These are phyloP conservation scores for Tigriopus californicus DNA, from an alignment of 2,888 invertebrate genomes.

Conservation along the genomic window DNA sequence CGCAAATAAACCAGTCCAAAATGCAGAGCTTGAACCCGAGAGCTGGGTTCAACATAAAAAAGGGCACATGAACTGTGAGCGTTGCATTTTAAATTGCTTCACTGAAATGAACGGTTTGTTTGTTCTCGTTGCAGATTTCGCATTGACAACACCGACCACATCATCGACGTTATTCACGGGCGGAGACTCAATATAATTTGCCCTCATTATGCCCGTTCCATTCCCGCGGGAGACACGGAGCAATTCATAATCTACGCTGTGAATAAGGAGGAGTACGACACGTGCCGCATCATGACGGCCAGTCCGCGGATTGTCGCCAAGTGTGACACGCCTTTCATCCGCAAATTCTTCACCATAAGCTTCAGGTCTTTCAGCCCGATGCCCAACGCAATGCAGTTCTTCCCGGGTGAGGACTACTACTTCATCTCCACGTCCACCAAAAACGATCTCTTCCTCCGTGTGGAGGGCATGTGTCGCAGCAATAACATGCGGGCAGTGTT, in stretches of 20 bases:
- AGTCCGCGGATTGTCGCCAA: conserved; percentile 82
- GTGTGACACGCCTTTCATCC: conserved; percentile 82
- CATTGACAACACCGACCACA: conserved; percentile 92
- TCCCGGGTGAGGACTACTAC: conserved; percentile 83
- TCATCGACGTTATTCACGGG: conserved; percentile 85
- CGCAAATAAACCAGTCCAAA: too few relatives aligned
- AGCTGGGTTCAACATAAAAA: too few relatives aligned
- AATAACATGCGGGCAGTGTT: conserved; percentile 92
- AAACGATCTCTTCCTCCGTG: conserved; percentile 38
- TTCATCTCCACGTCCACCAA: conserved; percentile 39
- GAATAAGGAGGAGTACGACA: conserved; percentile 84
- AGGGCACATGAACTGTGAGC: too few relatives aligned
- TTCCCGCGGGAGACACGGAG: conserved; percentile 46
- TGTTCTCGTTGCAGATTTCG: conserved; percentile 46
- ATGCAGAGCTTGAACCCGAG: too few relatives aligned
- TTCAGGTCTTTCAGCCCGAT: conserved; percentile 90
- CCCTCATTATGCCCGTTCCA: conserved; percentile 60
- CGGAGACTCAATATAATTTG: conserved; percentile 79
- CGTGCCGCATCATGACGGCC: conserved; percentile 83
- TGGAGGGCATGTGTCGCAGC: conserved; percentile 74
- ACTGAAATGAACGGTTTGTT: too few relatives aligned
- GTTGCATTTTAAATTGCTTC: too few relatives aligned
- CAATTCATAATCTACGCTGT: conserved; percentile 90
- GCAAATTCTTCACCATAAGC: conserved; percentile 88
- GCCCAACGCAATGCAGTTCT: conserved; percentile 81